These are phyloP conservation scores for Cygnus buccinator DNA, from an alignment of 2,113 vertebrate species.

Conservation along the genomic window DNA sequence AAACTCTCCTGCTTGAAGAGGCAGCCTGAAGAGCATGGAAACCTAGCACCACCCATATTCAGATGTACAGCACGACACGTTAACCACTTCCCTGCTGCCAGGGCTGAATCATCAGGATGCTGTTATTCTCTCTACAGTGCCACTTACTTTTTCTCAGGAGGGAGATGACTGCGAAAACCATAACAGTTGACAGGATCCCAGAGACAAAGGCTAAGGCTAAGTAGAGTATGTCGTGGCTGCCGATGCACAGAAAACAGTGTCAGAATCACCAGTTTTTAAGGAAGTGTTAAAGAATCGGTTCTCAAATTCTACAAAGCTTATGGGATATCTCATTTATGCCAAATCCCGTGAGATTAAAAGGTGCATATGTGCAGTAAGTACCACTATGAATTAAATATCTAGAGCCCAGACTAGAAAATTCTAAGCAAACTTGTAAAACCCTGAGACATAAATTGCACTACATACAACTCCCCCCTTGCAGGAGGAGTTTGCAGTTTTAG, in stretches of 20 bases:
- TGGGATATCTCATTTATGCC: neutral
- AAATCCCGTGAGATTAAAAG: rapidly evolving
- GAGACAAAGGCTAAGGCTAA: conserved; percentile 51
- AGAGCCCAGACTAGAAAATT: neutral
- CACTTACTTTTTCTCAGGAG: conserved; percentile 70
- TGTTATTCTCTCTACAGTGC: rapidly evolving
- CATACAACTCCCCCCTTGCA: neutral
- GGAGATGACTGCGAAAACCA: conserved; percentile 10
- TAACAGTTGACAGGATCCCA: conserved; percentile 52
- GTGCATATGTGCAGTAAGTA: neutral
- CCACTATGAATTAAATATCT: neutral
- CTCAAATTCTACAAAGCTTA: neutral
- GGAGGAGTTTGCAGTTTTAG: neutral
- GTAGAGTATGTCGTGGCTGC: conserved; percentile 4
- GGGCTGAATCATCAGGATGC: neutral
- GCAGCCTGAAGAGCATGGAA: neutral
- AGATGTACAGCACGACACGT: neutral
- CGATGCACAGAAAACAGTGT: neutral
- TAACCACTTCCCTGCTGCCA: neutral
- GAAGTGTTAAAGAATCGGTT: neutral
- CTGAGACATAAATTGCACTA: no score
- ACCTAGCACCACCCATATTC: rapidly evolving
- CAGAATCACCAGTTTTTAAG: neutral
- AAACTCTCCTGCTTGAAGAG: neutral
- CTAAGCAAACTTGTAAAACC: neutral